Percentiles rank a stretch among this genome's conserved stretches.
Conservation (phyloP, 2,113 vertebrate species). For the Dermatemys mawii region DNA sequence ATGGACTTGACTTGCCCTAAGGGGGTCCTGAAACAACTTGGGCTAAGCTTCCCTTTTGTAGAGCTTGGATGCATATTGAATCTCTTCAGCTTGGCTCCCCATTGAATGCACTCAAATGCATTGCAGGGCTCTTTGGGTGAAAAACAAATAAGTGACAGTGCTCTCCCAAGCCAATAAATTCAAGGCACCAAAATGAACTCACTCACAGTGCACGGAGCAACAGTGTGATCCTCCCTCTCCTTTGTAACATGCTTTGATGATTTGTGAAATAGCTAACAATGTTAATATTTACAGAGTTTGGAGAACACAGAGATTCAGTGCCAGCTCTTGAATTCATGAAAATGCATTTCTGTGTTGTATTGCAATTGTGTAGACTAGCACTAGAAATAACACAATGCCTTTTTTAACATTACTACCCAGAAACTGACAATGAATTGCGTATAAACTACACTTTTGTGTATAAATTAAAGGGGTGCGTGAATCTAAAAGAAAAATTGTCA, state of each 20-base stretch:
- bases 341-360: not conserved
- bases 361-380: not conserved
- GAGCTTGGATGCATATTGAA: not conserved
- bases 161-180: constrained; percentile 24
- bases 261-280: constrained; percentile 42
- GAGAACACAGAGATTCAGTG: not conserved
- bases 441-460: not conserved
- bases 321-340: not conserved
- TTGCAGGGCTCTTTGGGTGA: not conserved
- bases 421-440: not conserved
- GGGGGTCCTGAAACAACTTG: not conserved
- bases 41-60: not conserved
- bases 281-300: constrained; percentile 25
- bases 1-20: not conserved
- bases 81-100: not conserved
- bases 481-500: not conserved
- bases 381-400: not conserved
- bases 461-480: not conserved
- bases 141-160: not conserved
- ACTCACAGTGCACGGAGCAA: constrained; percentile 26
- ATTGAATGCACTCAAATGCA: not conserved
- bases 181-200: constrained; percentile 18
- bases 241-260: constrained; percentile 52
- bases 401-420: not conserved
- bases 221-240: constrained; percentile 1